Conservation (phyloP, 2,888 invertebrate genomes). For the Agrotis ipsilon region DNA sequence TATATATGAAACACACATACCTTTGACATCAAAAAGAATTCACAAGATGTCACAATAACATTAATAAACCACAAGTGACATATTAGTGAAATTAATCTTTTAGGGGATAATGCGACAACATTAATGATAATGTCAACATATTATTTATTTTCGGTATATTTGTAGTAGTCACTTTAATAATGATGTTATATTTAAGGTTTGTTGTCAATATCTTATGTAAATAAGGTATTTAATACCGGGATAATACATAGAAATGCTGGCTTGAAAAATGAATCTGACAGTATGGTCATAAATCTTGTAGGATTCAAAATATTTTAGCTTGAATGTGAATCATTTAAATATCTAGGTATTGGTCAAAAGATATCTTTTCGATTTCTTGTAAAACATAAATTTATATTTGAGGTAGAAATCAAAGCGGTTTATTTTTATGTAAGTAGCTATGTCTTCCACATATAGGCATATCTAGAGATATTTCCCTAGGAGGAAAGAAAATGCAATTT, state of each 20-base stretch:
- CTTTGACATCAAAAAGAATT: constrained; percentile 17
- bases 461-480: no score
- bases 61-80: constrained; percentile 36
- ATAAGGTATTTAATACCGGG: constrained; percentile 23
- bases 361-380: no score
- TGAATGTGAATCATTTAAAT: background rate
- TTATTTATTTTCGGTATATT: constrained; percentile 31
- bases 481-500: no score
- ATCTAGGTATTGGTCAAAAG: no score
- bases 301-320: background rate
- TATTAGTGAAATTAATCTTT: constrained; percentile 52
- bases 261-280: constrained; percentile 25
- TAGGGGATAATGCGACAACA: constrained; percentile 49
- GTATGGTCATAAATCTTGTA: background rate
- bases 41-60: constrained; percentile 35
- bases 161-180: constrained; percentile 16
- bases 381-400: no score
- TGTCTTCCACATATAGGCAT: no score
- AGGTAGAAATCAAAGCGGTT: no score
- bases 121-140: constrained; percentile 46
- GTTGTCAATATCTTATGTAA: constrained; percentile 32
- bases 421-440: no score
- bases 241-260: constrained; percentile 15
- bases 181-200: constrained; percentile 9
- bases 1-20: background rate